phyloP scores from a whole-genome alignment of 2,888 invertebrate genomes.

The Drosophila pegasa region DNA sequence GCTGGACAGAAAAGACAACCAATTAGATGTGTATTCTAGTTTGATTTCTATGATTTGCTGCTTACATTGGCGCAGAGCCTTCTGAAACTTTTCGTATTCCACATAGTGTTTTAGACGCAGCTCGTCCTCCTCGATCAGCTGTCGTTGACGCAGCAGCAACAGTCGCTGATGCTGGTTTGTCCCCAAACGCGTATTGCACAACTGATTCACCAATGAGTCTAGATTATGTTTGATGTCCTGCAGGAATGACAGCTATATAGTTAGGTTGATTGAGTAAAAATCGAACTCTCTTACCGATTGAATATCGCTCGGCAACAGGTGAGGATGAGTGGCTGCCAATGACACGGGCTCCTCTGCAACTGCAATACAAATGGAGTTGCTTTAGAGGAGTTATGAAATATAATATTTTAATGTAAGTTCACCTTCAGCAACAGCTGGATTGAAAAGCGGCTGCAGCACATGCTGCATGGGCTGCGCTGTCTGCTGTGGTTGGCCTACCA shows the following conservation, averaged over 20 bases:
- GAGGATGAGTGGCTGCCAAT: constrained; percentile 84
- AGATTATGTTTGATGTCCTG: constrained; percentile 85
- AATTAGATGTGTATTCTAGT: background rate
- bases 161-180: constrained; percentile 84
- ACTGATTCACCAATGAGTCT: constrained; percentile 83
- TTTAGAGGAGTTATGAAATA: background rate
- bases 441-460: constrained; percentile 68
- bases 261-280: background rate
- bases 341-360: constrained; percentile 83
- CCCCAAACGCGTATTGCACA: constrained; percentile 83
- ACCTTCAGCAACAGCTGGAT: constrained; percentile 69
- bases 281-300: constrained; percentile 79
- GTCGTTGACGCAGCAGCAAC: constrained; percentile 83
- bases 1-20: constrained; percentile 33
- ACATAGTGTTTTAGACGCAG: constrained; percentile 84
- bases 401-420: background rate
- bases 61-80: constrained; percentile 82
- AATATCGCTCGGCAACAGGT: constrained; percentile 83
- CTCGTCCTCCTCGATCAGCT: constrained; percentile 85
- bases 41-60: background rate
- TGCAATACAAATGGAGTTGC: constrained; percentile 33
- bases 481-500: constrained; percentile 60
- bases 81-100: constrained; percentile 85
- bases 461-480: constrained; percentile 65
- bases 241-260: constrained; percentile 1